These are phyloP conservation scores for Nesometra sesokonis DNA, from an alignment of 35 echinoderm and acorn worm genomes.

Conservation along the genomic window DNA sequence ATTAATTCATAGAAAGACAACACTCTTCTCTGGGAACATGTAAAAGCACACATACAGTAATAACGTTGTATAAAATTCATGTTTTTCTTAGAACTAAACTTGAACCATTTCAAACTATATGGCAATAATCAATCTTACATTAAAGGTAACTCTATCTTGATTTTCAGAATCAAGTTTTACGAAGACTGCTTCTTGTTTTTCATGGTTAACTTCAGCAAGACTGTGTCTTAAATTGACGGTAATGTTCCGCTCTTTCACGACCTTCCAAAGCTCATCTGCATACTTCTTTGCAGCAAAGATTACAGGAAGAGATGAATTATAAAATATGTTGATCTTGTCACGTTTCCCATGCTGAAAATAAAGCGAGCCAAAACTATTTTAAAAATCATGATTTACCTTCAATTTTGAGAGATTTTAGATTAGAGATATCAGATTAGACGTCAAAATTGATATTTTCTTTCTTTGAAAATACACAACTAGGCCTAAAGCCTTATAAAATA, in stretches of 20 bases:
- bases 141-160: constrained; percentile 52
- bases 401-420: background rate
- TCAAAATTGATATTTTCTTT: too few relatives aligned
- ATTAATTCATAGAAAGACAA: too few relatives aligned
- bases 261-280: constrained; percentile 42
- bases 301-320: constrained; percentile 45
- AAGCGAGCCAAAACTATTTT: too few relatives aligned
- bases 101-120: too few relatives aligned
- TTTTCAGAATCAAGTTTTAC: constrained; percentile 45
- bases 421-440: too few relatives aligned
- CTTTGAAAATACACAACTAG: too few relatives aligned
- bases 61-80: too few relatives aligned
- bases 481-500: too few relatives aligned
- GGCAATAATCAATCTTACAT: constrained; percentile 53
- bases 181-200: constrained; percentile 77
- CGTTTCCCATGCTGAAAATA: constrained; percentile 59
- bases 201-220: constrained; percentile 62
- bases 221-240: constrained; percentile 52
- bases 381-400: background rate
- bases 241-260: constrained; percentile 58
- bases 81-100: too few relatives aligned
- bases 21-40: too few relatives aligned
- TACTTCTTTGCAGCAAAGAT: constrained; percentile 92
- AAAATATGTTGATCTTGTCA: constrained; percentile 62
- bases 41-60: too few relatives aligned